phyloP scores from a whole-genome alignment of 2,113 vertebrate genomes.

The Cricetomys ansorgei region DNA sequence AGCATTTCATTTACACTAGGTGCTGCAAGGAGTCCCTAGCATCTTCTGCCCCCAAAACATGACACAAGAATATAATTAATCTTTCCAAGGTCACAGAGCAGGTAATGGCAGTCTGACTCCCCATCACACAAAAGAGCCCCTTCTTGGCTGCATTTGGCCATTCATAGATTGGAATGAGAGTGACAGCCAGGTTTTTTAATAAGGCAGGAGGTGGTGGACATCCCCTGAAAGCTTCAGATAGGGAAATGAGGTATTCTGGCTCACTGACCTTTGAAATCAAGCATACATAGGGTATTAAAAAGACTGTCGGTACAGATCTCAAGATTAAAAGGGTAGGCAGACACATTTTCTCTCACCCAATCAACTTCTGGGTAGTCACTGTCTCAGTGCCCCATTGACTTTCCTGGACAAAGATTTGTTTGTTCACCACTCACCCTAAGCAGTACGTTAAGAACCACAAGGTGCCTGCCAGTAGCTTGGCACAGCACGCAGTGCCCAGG shows the following conservation, averaged over 20 bases:
- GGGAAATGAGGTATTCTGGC: constrained; percentile 3
- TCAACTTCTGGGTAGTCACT: constrained; percentile 21
- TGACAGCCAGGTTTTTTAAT: neutral
- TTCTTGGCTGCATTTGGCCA: neutral
- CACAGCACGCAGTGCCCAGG: neutral
- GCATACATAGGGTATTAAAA: neutral
- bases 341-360: neutral
- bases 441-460: neutral
- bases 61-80: constrained; percentile 58
- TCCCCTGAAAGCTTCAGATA: neutral
- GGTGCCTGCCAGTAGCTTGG: neutral
- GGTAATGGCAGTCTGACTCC: constrained; percentile 21
- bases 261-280: constrained; percentile 34
- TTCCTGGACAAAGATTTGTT: constrained; percentile 48
- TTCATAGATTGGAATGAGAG: constrained; percentile 10
- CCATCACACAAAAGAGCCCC: neutral
- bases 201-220: neutral
- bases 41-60: constrained; percentile 34
- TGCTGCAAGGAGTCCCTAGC: constrained; percentile 7
- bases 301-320: constrained; percentile 22
- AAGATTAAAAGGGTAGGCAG: neutral
- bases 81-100: constrained; percentile 66
- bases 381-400: neutral
- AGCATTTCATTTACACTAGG: constrained; percentile 36
- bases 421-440: neutral